Base-by-base conservation (phyloP, 1,140 invertebrate genomes). In the Frieseomelitta varia region DNA sequence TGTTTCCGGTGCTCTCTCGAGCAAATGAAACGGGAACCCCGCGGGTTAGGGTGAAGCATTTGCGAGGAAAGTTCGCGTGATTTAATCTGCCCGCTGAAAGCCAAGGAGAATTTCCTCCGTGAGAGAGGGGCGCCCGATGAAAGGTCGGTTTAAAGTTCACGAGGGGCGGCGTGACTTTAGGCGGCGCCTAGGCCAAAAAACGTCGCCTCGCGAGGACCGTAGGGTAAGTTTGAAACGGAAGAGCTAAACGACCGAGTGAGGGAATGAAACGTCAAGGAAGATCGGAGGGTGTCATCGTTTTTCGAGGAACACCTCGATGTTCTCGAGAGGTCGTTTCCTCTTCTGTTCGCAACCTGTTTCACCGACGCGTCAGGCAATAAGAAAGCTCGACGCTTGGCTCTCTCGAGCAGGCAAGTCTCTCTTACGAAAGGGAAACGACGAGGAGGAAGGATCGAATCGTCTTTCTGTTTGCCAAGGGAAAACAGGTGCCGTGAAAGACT, bases 61-160 rank as follows among this genome's bases (percentile, higher is more conserved):
- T 0, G 39, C 39, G 39, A 47, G 58, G 24, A 61, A n/a, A 61
- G 58, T 61, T 12, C 24, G 24, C 24, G n/a, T 14, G 58, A 61
- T 61, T 61, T 61, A 61, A 61, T n/a, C 58, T 47, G 58, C 58
- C 3, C 15, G n/a, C 15, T 14, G 68, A 55, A 61, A 51, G 63
- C 21, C 4, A 39, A 39, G 4, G 39, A 39, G 4, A 39, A 6
- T 39, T 39, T 39, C 39, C 39, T 30, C 30, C 30, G 30, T 30
- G 1, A 2, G 30, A 2, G 30, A n/a, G 1, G 30, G 30, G 69
- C 17, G 67, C 24, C 24, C 67, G 77, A 55, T 72, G 82, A 87
- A 65, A 81, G 63, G 85, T 39, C 39, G 39, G 83, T 78, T 84
- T 80, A 85, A 87, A 84, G 71, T 85, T 80, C 55, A 77, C 63